Base-by-base conservation (phyloP, 2,888 invertebrate genomes). In the Drosophila basisetae region DNA sequence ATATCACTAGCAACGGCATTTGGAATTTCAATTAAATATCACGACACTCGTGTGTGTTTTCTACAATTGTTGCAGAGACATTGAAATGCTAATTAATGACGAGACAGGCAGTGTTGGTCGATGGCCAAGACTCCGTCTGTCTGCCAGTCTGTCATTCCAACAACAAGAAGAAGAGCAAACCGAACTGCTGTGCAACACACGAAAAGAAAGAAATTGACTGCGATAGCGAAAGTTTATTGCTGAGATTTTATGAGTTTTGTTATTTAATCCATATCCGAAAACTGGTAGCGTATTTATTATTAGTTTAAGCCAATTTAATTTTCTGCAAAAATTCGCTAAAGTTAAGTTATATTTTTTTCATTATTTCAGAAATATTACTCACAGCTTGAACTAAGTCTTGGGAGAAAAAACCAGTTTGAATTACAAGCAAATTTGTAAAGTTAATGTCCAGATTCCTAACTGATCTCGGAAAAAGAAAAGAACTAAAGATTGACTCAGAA, bases 141-240 rank as follows among this genome's bases (percentile, higher is more conserved):
- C 47, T 47, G 47, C 16, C 47, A 39, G 5, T 58, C 39, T 56
- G 33, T 30, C 50, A 50, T 53, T 71, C 55, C 59, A 61, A 54
- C 53, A 49, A 39, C 58, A 69, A 66, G 55, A 66, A 56, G 39
- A 56, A 56, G 39, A 28, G 55, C 67, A 59, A 31, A 10, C 41
- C 39, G 52, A 56, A 65, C 16, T 31, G 30, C 31, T 70, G 55
- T 55, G 43, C 54, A 70, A 69, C 31, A 18, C 31, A 35, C 25
- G 16, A 22, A 49, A 70, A 66, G 22, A 60, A 76, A 70, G 83
- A 88, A 83, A 88, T 88, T 89, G 71, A 89, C 81, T 89, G 89
- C 89, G 89, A 84, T 81, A 84, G 89, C 89, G 89, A 84, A 84
- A 84, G 83, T 83, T 67, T 67, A 25, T 50, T 43, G 55, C 59